A percentile compares a stretch with the other conserved stretches of the same genome.
These are phyloP conservation scores for Pelmatolapia mariae DNA, from an alignment of 2,113 vertebrate genomes.

Conservation along the genomic window DNA sequence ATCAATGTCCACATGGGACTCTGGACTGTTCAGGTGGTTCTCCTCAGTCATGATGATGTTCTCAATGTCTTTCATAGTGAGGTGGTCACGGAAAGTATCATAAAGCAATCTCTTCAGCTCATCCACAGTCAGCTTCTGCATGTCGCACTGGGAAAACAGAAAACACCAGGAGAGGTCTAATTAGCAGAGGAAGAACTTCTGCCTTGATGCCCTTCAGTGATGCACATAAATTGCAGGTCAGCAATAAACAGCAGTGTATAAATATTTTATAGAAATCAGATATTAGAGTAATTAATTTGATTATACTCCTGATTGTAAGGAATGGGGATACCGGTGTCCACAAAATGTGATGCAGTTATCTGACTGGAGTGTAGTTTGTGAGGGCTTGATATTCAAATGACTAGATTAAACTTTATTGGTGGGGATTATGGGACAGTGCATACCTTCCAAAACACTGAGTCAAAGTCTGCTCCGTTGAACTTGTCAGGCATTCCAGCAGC, in stretches of 20 bases:
- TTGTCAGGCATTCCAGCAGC: constrained; percentile 92
- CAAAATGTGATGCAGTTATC: not conserved
- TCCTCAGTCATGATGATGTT: constrained; percentile 99
- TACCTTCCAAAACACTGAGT: constrained; percentile 99
- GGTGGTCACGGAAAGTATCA: constrained; percentile 96
- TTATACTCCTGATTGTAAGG: not conserved
- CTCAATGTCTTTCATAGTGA: constrained; percentile 99
- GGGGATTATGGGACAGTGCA: not conserved
- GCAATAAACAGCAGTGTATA: not conserved
- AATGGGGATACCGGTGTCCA: not conserved
- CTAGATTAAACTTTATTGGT: not conserved
- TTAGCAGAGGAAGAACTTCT: not conserved
- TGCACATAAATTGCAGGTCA: not conserved
- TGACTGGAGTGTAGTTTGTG: not conserved
- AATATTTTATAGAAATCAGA: not conserved
- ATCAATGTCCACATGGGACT: constrained; percentile 92
- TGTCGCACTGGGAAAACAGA: constrained; percentile 81
- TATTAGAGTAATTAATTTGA: not conserved
- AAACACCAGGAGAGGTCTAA: not conserved
- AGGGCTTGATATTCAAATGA: not conserved
- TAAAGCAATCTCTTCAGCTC: constrained; percentile 94
- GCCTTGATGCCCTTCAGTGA: not conserved
- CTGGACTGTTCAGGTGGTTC: constrained; percentile 89
- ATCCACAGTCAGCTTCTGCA: constrained; percentile 98
- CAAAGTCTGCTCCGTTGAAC: constrained; percentile 93